These are phyloP conservation scores for Phylloscopus trochiloides DNA, from an alignment of 2,113 vertebrate genomes.

Conservation along the genomic window DNA sequence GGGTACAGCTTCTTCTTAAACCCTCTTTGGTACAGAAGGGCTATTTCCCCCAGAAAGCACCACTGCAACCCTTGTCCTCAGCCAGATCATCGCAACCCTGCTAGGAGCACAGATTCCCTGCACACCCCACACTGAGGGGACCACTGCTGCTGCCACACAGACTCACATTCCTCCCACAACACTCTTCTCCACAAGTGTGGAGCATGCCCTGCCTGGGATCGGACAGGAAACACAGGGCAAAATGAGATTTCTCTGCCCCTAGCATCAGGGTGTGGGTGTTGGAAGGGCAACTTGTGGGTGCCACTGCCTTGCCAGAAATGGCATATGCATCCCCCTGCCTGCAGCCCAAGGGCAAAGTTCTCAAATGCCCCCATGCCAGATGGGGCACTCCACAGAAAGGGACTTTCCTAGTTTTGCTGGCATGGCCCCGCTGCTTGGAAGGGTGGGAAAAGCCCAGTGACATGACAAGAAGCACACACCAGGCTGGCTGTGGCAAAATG, in stretches of 20 bases:
- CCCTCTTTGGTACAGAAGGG: not conserved
- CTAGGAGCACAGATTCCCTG: not conserved
- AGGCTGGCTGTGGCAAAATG: not conserved
- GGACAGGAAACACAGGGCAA: not conserved
- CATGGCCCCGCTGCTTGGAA: accelerated
- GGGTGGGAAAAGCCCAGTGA: not conserved
- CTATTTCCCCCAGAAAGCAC: not conserved
- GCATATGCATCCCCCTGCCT: not conserved
- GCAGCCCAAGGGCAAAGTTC: not conserved
- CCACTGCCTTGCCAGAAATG: not conserved
- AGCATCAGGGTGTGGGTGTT: not conserved
- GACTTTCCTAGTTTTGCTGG: not conserved
- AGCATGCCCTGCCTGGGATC: accelerated
- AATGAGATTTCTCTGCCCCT: not conserved
- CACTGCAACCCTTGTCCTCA: not conserved
- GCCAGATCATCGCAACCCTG: accelerated
- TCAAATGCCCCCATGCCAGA: accelerated
- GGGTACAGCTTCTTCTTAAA: not conserved
- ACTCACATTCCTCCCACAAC: accelerated
- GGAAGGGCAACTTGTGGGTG: not conserved
- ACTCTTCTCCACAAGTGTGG: not conserved
- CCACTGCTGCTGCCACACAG: not conserved
- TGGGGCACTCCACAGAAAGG: not conserved
- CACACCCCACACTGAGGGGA: not conserved
- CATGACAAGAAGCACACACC: not conserved